phyloP scores from a whole-genome alignment of 2,888 invertebrate species.

The Dendrolimus pini region DNA sequence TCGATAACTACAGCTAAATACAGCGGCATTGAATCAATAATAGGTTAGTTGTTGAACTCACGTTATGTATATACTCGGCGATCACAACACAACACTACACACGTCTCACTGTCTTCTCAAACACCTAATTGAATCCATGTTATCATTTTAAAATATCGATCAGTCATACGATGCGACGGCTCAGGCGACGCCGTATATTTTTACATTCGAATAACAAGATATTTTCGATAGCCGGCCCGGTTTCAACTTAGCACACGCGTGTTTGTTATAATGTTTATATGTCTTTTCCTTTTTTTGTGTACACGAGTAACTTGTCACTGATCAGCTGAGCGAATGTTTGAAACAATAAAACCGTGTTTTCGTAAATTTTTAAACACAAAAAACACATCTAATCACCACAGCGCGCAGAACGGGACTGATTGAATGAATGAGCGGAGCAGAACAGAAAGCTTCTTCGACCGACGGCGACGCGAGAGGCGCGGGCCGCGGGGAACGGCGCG shows the following conservation, averaged over 20 bases:
- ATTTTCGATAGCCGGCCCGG: conserved; percentile 46
- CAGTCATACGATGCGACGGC: conserved; percentile 67
- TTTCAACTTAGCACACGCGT: conserved; percentile 25
- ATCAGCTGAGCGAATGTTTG: conserved; percentile 70
- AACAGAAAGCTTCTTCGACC: conserved; percentile 27
- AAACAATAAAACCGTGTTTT: conserved; percentile 60
- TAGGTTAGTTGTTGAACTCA: conserved; percentile 24
- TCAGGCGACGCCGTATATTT: conserved; percentile 68
- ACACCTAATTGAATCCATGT: conserved; percentile 72
- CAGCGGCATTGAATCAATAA: conserved; percentile 59
- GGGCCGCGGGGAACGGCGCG: conserved; percentile 21
- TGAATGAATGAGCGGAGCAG: conserved; percentile 52
- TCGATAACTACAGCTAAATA: conserved; percentile 40
- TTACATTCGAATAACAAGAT: conserved; percentile 62
- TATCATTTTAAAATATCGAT: conserved; percentile 75
- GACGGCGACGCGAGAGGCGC: conserved; percentile 18
- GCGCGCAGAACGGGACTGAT: conserved; percentile 57
- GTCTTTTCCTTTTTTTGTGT: conserved; percentile 13
- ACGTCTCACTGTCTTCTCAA: conserved; percentile 55
- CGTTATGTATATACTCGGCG: conserved; percentile 1
- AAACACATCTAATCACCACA: conserved; percentile 24
- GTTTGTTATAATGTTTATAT: conserved; percentile 8
- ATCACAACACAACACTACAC: conserved; percentile 29
- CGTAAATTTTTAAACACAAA: conserved; percentile 21
- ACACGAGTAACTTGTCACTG: conserved; percentile 39